A percentile compares a stretch with the other conserved stretches of the same genome.
Conservation (phyloP, 92 coral and sea anemone genomes). For the Meandrina meandrites region DNA sequence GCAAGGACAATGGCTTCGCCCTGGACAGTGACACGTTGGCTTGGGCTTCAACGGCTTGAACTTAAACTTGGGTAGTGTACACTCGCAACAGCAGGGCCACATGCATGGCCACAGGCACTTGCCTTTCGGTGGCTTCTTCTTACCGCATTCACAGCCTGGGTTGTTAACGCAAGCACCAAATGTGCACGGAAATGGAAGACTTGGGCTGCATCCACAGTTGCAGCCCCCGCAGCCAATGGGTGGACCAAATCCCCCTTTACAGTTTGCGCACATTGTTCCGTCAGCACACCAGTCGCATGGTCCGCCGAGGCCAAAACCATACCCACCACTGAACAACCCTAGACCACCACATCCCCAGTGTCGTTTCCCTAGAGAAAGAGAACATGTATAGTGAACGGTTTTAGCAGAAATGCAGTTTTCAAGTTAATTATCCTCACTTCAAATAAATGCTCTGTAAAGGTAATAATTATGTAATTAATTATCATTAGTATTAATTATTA, state of each 20-base stretch:
- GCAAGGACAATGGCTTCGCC: constrained; percentile 48
- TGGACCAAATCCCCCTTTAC: constrained; percentile 50
- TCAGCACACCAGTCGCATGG: constrained; percentile 35
- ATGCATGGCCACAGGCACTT: constrained; percentile 71
- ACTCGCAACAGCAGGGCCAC: constrained; percentile 83
- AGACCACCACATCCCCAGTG: constrained; percentile 34
- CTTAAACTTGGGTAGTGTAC: constrained; percentile 64
- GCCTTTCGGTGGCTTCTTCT: constrained; percentile 53
- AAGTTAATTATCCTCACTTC: not conserved
- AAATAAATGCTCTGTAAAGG: no score
- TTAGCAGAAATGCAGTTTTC: not conserved
- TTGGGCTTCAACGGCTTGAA: constrained; percentile 66
- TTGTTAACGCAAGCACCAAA: constrained; percentile 76
- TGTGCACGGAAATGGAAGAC: constrained; percentile 62
- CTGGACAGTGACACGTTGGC: constrained; percentile 59
- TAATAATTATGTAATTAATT: no score
- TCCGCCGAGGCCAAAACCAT: constrained; percentile 58
- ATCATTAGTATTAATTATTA: no score
- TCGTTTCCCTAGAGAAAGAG: not conserved
- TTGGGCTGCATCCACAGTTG: constrained; percentile 60
- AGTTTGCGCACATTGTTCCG: constrained; percentile 28
- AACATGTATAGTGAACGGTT: not conserved
- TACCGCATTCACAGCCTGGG: constrained; percentile 72
- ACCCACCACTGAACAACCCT: constrained; percentile 52
- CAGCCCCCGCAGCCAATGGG: constrained; percentile 60